Base-by-base conservation (phyloP, 2,113 vertebrate genomes). In the Athene noctua region DNA sequence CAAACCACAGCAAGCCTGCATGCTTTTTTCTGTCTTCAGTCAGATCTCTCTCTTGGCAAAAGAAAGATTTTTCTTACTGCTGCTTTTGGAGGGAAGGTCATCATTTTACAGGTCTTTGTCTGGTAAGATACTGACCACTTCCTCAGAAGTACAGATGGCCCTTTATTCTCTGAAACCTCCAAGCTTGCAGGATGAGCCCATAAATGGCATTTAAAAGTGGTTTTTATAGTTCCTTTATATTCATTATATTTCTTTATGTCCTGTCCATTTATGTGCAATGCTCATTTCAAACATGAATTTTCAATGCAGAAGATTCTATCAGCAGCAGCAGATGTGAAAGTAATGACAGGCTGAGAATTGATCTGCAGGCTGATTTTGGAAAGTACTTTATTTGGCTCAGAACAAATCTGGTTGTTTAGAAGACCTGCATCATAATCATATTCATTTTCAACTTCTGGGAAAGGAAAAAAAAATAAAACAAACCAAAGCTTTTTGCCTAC, bases 281-380 rank as follows among this genome's bases (percentile, higher is more conserved):
- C 38, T 91, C 32, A 23, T 89, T 80, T 89, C 80, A 86, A 79
- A 61, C 51, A 26, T 8, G 15, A 55, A 52, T 92, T 94, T 97
- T 87, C 72, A 82, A 36, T 52, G 55, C 34, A 90, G 80, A 82
- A 91, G 67, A 95, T 86, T 86, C 65, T 54, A 44, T 47, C 66
- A 92, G 36, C 66, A 86, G 78, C 52, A 93, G 58, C 75, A 92
- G 61, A 94, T 96, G 77, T 94, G 90, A 95, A 70, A 44, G 67
- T 95, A 93, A 95, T 95, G 63, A 65, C n/a, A 95, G 92, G 52
- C 58, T 79, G 59, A 91, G 71, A 96, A 75, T 18, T 72, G 32
- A 96, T 81, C 36, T 84, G 71, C 49, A 83, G 30, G 46, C 88
- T 94, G 78, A 92, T 94, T 97, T 96, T 87, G 66, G 86, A 88